Conservation (phyloP, 2,113 vertebrate genomes). For the Rhinopomastus cyanomelas region DNA sequence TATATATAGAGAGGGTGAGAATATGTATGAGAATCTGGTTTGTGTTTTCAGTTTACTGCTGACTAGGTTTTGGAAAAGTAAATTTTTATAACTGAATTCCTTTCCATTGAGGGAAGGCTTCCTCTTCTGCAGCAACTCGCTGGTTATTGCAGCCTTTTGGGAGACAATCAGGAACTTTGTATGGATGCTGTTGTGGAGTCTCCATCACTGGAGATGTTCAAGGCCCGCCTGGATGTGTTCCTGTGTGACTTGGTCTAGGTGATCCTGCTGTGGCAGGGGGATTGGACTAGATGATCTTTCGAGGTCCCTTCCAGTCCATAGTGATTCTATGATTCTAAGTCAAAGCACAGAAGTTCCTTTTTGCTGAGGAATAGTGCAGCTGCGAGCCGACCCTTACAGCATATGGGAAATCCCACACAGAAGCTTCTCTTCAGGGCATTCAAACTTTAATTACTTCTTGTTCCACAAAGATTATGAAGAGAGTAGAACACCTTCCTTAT, state of each 20-base stretch:
- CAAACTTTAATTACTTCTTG: not conserved
- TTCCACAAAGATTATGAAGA: no score
- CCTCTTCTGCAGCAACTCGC: not conserved
- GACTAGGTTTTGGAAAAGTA: not conserved
- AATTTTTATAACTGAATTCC: not conserved
- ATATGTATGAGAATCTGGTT: not conserved
- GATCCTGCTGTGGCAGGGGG: no score
- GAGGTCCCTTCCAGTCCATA: no score
- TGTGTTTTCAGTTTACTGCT: not conserved
- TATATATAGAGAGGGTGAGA: no score
- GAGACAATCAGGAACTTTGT: not conserved
- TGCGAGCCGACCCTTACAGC: not conserved
- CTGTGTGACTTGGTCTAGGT: no score
- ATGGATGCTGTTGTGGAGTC: not conserved
- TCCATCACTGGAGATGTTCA: no score
- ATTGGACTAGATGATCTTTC: no score
- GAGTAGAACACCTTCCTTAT: no score
- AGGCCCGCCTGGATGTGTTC: no score
- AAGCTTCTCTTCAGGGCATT: not conserved
- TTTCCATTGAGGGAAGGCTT: not conserved
- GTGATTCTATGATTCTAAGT: no score
- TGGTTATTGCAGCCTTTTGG: not conserved
- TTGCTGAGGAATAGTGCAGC: not conserved
- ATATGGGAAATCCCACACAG: not conserved
- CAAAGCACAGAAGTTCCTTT: not conserved